Evolutionary conservation across 1,140 invertebrate genomes (phyloP), one percentile per base, ranked within the genome.

Genomic region (Drosophila lini): DNA sequence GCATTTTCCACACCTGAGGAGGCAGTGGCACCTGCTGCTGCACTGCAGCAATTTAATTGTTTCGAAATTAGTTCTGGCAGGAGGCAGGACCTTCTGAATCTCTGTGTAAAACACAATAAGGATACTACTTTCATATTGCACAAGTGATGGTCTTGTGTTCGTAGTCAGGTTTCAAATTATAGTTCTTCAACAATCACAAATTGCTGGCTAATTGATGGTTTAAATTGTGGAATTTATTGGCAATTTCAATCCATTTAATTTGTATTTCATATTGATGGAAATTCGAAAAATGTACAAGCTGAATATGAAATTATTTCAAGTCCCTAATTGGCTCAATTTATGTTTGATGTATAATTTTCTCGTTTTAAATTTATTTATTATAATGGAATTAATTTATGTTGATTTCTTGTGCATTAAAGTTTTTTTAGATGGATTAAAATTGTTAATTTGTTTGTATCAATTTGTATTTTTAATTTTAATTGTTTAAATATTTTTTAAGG

Each of bases 11-110:
- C 57, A 60, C 45, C 42, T 60, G 28, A 16, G 41, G 16, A 4
- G 31, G 28, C 57, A 32, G 59, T 31, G 48, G 59, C 47, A 67
- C 32, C 47, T 67, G 40, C 32, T 55, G 65, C 48, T 48, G 63
- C 56, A 62, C 34, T 62, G 48, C 48, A 56, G 60, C 47, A 67
- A 44, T 42, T 68, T 42, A 42, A 41, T 64, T 69, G 22, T 67
- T 31, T 25, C 47, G 28, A 38, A 53, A 62, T 62, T 53, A 36
- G 32, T 53, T n/a, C 16, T 5, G 32, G n/a, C n/a, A 38, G 4
- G 22, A 31, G 45, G 32, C 6, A 3, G 45, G n/a, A 53, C 5
- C 15, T 40, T 62, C 59, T 22, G 65, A 65, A 28, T 52, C 22
- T 68, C 28, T 19, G 60, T 13, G 45, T 69, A 22, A 64, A 64